Conservation (phyloP, 2,888 invertebrate genomes). For the Megalurothrips usitatus region DNA sequence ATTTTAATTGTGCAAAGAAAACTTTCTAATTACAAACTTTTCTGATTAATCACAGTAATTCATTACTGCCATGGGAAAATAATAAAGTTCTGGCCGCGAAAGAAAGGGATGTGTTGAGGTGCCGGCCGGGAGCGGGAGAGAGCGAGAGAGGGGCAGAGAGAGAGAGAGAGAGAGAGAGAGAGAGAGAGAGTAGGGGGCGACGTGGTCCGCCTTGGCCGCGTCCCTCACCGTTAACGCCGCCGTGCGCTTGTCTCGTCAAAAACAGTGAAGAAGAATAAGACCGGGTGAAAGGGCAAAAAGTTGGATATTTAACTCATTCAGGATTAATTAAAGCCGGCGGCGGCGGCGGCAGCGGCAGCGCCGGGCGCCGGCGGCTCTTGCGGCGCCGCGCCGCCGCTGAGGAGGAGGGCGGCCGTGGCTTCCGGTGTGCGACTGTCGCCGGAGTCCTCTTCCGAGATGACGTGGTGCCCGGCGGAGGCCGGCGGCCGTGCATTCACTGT, state of each 20-base stretch:
- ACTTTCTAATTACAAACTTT: constrained; percentile 58
- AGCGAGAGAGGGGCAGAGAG: constrained; percentile 15
- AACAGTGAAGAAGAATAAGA: background rate
- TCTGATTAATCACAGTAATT: constrained; percentile 59
- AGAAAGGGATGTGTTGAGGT: constrained; percentile 22
- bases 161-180: constrained; percentile 23
- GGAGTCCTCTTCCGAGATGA: no score
- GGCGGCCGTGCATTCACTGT: no score
- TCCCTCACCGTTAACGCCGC: constrained; percentile 22
- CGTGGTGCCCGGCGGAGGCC: no score
- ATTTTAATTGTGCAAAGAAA: constrained; percentile 44
- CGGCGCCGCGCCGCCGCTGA: no score
- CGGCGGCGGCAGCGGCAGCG: background rate
- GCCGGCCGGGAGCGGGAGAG: constrained; percentile 23
- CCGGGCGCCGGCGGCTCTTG: background rate
- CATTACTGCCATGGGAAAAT: constrained; percentile 47
- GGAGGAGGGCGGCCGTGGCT: no score
- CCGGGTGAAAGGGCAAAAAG: background rate
- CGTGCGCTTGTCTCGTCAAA: background rate
- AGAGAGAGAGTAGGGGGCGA: background rate
- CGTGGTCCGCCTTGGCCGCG: constrained; percentile 3
- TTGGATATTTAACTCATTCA: constrained; percentile 12
- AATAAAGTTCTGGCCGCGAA: constrained; percentile 12
- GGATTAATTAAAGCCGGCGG: background rate
- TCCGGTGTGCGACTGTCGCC: no score